Evolutionary conservation across 2,113 vertebrate genomes (phyloP).

Genomic region (Thunnus thynnus): DNA sequence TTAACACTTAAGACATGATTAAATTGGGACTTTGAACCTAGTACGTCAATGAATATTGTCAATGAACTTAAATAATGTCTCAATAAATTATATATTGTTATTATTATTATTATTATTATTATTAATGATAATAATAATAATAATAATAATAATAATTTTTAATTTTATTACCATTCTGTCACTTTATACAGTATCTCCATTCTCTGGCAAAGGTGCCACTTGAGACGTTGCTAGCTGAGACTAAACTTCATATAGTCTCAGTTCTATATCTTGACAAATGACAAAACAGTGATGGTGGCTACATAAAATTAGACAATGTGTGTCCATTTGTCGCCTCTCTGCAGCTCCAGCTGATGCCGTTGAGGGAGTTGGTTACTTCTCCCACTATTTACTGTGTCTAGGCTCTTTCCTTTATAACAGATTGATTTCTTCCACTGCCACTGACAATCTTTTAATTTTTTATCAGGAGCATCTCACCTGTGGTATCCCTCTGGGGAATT

Average conservation of each 20-base stretch:
- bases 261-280: slow-evolving; percentile 25
- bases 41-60: no score
- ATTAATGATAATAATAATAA: no score
- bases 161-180: neutral
- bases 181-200: neutral
- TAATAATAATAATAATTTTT: no score
- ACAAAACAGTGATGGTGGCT: slow-evolving; percentile 18
- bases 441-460: slow-evolving; percentile 53
- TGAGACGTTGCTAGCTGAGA: slow-evolving; percentile 7
- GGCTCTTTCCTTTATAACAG: slow-evolving; percentile 25
- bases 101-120: no score
- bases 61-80: no score
- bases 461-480: slow-evolving; percentile 30
- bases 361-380: neutral
- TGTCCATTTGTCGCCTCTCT: neutral
- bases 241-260: neutral
- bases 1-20: no score
- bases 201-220: slow-evolving; percentile 7
- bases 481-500: slow-evolving; percentile 23
- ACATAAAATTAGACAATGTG: slow-evolving; percentile 16
- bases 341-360: slow-evolving; percentile 6
- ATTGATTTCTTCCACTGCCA: slow-evolving; percentile 52
- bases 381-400: slow-evolving; percentile 2
- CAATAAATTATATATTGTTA: no score
- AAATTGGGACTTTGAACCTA: no score